Conservation (phyloP, 2,797 vertebrate species). For the Eupleurogrammus muticus region DNA sequence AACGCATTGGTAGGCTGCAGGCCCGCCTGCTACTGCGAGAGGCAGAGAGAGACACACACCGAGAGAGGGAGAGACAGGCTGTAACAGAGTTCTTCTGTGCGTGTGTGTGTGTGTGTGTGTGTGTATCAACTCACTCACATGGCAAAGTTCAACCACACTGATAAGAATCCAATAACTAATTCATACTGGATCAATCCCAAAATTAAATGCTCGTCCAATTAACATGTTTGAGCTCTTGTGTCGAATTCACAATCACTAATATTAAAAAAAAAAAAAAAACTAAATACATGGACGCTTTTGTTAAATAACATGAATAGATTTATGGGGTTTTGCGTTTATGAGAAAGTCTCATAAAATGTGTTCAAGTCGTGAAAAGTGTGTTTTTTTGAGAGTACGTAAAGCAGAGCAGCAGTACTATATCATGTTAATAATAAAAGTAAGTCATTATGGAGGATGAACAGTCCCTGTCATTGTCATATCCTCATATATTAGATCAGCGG, state of each 20-base stretch:
- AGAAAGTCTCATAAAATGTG: not conserved
- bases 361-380: not conserved
- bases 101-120: conserved; percentile 10
- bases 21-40: conserved; percentile 83
- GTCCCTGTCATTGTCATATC: no score
- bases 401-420: no score
- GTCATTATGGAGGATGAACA: not conserved
- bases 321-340: not conserved
- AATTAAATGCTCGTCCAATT: not conserved
- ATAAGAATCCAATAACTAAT: not conserved
- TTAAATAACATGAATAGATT: not conserved
- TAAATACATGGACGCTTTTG: no score
- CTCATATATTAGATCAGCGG: no score
- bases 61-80: conserved; percentile 18
- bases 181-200: not conserved
- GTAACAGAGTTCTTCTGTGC: conserved; percentile 13
- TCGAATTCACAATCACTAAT: not conserved
- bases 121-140: not conserved
- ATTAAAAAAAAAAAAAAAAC: no score
- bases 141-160: conserved; percentile 5
- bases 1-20: conserved; percentile 83
- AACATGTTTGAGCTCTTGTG: not conserved
- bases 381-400: no score
- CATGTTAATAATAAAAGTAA: no score
- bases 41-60: conserved; percentile 23